Percentiles rank a stretch among this genome's conserved stretches.
phyloP scores from a whole-genome alignment of 2,113 vertebrate genomes.

The Calidris pugnax region DNA sequence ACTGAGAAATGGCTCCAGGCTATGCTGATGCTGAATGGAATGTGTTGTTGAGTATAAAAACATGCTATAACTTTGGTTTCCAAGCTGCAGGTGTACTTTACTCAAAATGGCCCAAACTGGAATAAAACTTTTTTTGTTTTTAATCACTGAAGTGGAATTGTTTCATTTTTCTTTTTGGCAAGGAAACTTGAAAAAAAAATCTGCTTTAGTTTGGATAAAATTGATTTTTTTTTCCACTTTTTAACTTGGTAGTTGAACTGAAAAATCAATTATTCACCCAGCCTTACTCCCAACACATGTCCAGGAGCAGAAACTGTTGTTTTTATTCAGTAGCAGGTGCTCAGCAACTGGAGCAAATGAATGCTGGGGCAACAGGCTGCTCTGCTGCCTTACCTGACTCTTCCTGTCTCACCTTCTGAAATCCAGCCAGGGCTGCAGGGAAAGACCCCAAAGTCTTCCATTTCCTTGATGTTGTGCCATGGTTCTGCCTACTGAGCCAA shows the following conservation, averaged over 20 bases:
- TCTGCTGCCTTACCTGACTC: not conserved
- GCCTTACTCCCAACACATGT: not conserved
- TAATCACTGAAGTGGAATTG: slow-evolving; percentile 23
- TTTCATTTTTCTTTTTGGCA: slow-evolving; percentile 57
- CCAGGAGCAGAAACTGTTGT: not conserved
- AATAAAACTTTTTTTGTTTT: slow-evolving; percentile 1
- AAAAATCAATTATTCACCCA: slow-evolving; percentile 54
- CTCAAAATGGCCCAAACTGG: not conserved
- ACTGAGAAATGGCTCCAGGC: not conserved
- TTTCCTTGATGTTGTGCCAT: not conserved
- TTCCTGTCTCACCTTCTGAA: not conserved
- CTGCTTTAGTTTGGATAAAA: not conserved
- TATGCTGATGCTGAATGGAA: not conserved
- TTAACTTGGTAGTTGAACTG: slow-evolving; percentile 38
- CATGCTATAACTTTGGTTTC: not conserved
- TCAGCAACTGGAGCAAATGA: not conserved
- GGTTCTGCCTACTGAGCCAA: not conserved
- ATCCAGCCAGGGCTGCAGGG: not conserved
- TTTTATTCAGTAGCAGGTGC: not conserved
- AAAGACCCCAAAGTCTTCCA: not conserved
- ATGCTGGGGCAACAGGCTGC: not conserved
- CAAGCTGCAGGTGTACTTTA: not conserved
- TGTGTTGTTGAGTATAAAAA: not conserved
- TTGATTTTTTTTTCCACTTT: slow-evolving; percentile 15
- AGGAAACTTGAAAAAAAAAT: slow-evolving; percentile 4